phyloP scores from a whole-genome alignment of 1,140 invertebrate genomes.

The Zaprionus ornatus region DNA sequence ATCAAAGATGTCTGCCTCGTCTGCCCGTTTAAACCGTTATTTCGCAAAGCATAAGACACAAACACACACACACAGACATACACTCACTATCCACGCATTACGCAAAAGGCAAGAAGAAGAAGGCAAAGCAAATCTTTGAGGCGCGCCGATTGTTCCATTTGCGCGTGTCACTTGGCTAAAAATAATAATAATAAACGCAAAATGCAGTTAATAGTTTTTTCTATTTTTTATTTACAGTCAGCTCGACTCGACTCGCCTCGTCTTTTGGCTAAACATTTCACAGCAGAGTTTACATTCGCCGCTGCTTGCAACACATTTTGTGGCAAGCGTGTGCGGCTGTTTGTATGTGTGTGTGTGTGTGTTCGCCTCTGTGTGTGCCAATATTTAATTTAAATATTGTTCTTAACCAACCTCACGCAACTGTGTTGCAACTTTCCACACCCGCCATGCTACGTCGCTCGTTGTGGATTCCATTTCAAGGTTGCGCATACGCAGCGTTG shows the following conservation, averaged over 20 bases:
- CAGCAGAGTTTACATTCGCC: constrained; percentile 31
- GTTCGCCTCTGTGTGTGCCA: constrained; percentile 56
- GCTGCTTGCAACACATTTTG: constrained; percentile 55
- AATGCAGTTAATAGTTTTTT: constrained; percentile 66
- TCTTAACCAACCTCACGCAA: constrained; percentile 74
- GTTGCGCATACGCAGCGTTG: constrained; percentile 68
- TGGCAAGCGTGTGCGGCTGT: constrained; percentile 3
- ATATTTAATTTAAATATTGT: constrained; percentile 82
- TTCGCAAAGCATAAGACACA: constrained; percentile 2
- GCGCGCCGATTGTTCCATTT: constrained; percentile 24
- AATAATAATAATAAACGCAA: constrained; percentile 50
- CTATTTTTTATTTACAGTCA: constrained; percentile 58
- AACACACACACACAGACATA: neutral
- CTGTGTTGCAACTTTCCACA: constrained; percentile 61
- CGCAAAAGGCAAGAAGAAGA: neutral
- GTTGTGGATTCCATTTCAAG: constrained; percentile 53
- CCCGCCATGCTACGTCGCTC: constrained; percentile 14
- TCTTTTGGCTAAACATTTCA: constrained; percentile 42
- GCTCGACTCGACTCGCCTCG: constrained; percentile 26
- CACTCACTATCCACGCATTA: neutral
- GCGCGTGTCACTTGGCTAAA: constrained; percentile 65
- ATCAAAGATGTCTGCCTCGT: neutral
- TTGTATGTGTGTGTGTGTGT: constrained; percentile 35
- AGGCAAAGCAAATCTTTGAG: constrained; percentile 6
- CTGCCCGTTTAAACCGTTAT: neutral